Evolutionary conservation across 2,113 vertebrate genomes (phyloP).

Genomic region (Peromyscus maniculatus): DNA sequence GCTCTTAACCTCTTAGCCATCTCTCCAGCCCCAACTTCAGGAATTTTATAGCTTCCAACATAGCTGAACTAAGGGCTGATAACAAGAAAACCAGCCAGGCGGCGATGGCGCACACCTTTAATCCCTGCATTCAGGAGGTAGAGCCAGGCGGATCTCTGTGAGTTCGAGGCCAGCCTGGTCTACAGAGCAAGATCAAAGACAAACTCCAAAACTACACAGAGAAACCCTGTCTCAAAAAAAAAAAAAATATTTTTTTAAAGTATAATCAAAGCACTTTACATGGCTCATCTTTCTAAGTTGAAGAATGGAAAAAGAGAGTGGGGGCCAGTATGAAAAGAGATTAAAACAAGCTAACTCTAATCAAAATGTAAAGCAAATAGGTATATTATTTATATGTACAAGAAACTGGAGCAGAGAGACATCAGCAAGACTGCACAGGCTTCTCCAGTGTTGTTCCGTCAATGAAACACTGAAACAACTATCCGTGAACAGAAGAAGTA

Average conservation of each 20-base stretch:
- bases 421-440: not conserved
- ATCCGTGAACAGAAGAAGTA: not conserved
- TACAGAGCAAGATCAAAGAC: too few relatives aligned
- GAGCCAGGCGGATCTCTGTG: too few relatives aligned
- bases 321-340: not conserved
- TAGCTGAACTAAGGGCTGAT: not conserved
- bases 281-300: not conserved
- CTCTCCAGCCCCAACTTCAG: not conserved
- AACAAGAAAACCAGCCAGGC: slow-evolving; percentile 20
- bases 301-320: not conserved
- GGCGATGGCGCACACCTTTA: too few relatives aligned
- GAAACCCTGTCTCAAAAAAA: too few relatives aligned
- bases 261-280: not conserved
- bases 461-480: not conserved
- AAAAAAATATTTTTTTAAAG: not conserved
- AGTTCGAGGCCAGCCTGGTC: too few relatives aligned
- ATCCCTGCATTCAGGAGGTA: too few relatives aligned
- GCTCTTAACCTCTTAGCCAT: not conserved
- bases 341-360: not conserved
- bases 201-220: too few relatives aligned
- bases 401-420: not conserved
- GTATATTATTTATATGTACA: not conserved
- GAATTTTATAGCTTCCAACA: not conserved
- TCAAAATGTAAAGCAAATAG: not conserved
- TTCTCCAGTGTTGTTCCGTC: not conserved